Evolutionary conservation across 2,888 invertebrate genomes (phyloP), one percentile per base, ranked within the genome.

Genomic region (Acanthosepion esculentum): DNA sequence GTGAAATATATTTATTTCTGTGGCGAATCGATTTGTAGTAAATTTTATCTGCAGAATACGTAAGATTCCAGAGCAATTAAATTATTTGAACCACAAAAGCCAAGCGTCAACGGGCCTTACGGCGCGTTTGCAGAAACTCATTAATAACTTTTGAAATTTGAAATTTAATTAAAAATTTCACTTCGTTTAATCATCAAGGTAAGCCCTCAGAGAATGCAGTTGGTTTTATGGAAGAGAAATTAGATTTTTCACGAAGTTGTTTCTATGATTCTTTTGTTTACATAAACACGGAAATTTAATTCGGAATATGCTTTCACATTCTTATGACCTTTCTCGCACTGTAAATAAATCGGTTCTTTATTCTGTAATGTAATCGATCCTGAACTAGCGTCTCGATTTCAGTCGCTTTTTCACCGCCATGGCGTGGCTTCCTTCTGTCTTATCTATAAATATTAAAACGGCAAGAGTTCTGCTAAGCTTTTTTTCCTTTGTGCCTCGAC

Each of bases 91-190:
- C 78, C 78, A 78, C 78, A 78, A 78, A 78, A 78, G 78, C n/a
- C 78, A 12, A 29, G 78, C 78, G 29, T 78, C 78, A 78, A 4
- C 29, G 8, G 78, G 78, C 78, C 78, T 78, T n/a, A 78, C 78
- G 78, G 78, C 78, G n/a, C 78, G n/a, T 12, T 78, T 78, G 78
- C n/a, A 7, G 78, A 78, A 78, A 78, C n/a, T 78, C 78, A 78
- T 78, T 78, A 78, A 78, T 78, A 78, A 78, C 78, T 78, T 64
- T 78, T n/a, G 29, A 78, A 78, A 78, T 78, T 29, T 78, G n/a
- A 78, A 78, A 78, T 78, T 78, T 78, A 78, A 78, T 78, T 78
- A 78, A 78, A n/a, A 29, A 78, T 78, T 78, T n/a, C 78, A 78
- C 29, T 78, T 78, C 29, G 78, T n/a, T 78, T 78, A 29, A 78